A percentile compares a stretch with the other conserved stretches of the same genome.
Conservation (phyloP, 2,797 vertebrate species). For the Pseudotriccus pelzelni region DNA sequence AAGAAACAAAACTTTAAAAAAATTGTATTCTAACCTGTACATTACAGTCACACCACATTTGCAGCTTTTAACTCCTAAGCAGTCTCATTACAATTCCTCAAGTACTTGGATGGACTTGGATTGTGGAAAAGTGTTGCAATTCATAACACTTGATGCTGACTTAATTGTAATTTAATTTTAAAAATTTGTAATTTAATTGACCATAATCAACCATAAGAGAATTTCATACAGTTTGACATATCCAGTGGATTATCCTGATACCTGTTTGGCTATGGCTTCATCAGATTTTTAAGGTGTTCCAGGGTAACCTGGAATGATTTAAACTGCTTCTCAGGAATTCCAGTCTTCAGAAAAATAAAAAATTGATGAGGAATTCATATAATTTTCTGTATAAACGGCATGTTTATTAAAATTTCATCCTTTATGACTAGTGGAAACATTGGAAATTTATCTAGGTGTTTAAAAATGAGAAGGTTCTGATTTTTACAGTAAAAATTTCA, state of each 20-base stretch:
- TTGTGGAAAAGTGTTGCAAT: background rate
- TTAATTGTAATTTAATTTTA: background rate
- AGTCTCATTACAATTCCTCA: background rate
- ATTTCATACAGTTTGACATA: background rate
- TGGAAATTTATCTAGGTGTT: background rate
- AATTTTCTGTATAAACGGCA: background rate
- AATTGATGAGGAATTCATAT: background rate
- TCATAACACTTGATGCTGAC: background rate
- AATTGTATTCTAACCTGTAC: background rate
- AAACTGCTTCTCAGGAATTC: background rate
- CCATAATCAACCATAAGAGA: background rate
- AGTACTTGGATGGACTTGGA: background rate
- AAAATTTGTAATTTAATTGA: background rate
- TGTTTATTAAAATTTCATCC: background rate
- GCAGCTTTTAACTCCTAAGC: background rate
- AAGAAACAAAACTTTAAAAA: background rate
- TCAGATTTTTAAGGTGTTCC: background rate
- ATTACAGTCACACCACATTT: background rate
- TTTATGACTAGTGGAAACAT: background rate
- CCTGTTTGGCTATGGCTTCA: background rate
- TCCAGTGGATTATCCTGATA: background rate
- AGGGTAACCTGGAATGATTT: background rate
- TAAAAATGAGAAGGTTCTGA: background rate
- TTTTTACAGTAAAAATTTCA: background rate
- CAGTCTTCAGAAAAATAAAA: background rate